Conservation (phyloP, 2,888 invertebrate genomes). For the Bombylius major region DNA sequence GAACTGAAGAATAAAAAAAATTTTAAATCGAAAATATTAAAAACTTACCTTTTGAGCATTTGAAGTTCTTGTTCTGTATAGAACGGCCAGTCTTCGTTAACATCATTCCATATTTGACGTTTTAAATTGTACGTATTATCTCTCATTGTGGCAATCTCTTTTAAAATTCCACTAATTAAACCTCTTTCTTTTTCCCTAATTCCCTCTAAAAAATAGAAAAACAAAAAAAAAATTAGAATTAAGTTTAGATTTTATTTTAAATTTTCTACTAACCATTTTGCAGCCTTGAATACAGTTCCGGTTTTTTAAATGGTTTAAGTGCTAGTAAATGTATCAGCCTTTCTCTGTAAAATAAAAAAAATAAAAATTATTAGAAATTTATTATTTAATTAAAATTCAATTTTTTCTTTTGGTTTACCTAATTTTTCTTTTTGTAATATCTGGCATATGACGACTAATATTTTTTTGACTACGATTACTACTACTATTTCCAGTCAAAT, state of each 20-base stretch:
- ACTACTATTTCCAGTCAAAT: conserved; percentile 3
- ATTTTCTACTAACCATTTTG: conserved; percentile 52
- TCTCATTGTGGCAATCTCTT: conserved; percentile 66
- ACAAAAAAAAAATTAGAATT: not conserved
- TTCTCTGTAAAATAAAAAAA: conserved; percentile 44
- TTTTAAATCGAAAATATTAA: not conserved
- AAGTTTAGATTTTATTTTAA: not conserved
- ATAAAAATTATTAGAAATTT: not conserved
- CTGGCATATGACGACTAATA: conserved; percentile 43
- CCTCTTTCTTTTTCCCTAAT: conserved; percentile 70
- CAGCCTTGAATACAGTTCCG: conserved; percentile 72
- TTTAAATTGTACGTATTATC: conserved; percentile 84
- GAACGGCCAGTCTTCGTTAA: conserved; percentile 88
- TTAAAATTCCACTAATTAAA: conserved; percentile 62
- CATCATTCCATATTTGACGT: conserved; percentile 83
- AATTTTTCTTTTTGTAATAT: conserved; percentile 60
- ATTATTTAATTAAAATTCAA: not conserved
- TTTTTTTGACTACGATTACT: conserved; percentile 9
- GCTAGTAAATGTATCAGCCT: conserved; percentile 90
- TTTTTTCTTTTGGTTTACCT: conserved; percentile 38
- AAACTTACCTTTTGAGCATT: conserved; percentile 62
- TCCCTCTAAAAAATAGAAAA: conserved; percentile 52
- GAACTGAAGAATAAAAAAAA: no score
- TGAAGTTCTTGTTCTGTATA: conserved; percentile 82
- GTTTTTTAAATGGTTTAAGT: conserved; percentile 85